These are phyloP conservation scores for Macrotus californicus DNA, from an alignment of 2,113 vertebrate genomes.

Conservation along the genomic window DNA sequence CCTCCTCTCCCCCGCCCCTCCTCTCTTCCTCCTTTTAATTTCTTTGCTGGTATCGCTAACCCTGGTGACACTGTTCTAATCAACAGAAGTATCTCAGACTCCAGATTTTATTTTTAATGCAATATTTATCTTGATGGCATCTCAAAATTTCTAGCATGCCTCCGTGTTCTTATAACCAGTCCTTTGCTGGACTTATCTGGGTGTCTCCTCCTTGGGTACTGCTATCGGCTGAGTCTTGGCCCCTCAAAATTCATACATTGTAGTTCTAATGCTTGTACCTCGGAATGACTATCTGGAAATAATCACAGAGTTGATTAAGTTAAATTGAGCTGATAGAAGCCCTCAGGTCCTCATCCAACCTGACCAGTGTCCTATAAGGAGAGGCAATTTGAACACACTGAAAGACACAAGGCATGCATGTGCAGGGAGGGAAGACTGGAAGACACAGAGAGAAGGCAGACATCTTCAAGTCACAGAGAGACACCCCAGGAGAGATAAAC, in stretches of 20 bases:
- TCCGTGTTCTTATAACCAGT: not conserved
- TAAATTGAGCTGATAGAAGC: not conserved
- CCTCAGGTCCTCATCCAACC: not conserved
- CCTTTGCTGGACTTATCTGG: not conserved
- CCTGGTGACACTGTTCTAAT: not conserved
- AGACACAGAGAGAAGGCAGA: too few relatives aligned
- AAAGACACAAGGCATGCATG: not conserved
- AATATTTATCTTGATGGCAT: not conserved
- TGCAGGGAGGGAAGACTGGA: not conserved
- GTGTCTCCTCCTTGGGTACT: not conserved
- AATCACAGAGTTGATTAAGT: not conserved
- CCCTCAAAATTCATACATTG: not conserved
- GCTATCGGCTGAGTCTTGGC: not conserved
- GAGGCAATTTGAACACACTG: not conserved
- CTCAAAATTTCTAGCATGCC: not conserved
- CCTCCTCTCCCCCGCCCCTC: accelerated
- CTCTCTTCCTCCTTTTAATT: not conserved
- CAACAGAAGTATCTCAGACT: not conserved
- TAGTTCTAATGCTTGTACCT: not conserved
- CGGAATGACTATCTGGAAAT: not conserved
- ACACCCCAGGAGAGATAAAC: not conserved
- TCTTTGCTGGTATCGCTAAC: too few relatives aligned
- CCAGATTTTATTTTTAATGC: not conserved
- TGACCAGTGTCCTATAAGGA: too few relatives aligned
- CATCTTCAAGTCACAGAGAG: not conserved